A percentile compares a stretch with the other conserved stretches of the same genome.
phyloP scores from a whole-genome alignment of 2,888 invertebrate genomes.

The Andrena hattorfiana region DNA sequence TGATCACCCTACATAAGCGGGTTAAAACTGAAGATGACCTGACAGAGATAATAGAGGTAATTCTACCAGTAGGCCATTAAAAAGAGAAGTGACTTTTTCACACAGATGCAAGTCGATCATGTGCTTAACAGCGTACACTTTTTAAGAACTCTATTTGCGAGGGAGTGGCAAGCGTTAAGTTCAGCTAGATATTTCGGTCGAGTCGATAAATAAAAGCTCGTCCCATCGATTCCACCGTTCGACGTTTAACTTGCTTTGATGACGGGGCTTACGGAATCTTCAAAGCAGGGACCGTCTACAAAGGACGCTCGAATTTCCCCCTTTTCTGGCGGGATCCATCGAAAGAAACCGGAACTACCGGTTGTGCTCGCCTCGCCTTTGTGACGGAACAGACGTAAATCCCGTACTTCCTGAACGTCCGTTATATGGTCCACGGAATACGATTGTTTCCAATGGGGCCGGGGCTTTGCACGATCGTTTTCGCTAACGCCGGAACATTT shows the following conservation, averaged over 20 bases:
- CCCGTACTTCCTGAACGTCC: constrained; percentile 68
- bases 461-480: constrained; percentile 49
- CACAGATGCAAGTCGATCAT: no score
- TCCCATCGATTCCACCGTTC: constrained; percentile 48
- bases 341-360: constrained; percentile 73
- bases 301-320: constrained; percentile 74
- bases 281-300: constrained; percentile 68
- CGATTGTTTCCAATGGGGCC: constrained; percentile 74
- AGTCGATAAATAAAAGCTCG: constrained; percentile 56
- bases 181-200: constrained; percentile 30
- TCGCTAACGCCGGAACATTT: constrained; percentile 57
- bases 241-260: constrained; percentile 62
- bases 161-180: constrained; percentile 1
- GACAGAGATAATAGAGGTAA: no score
- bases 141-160: no score
- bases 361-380: constrained; percentile 67
- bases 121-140: no score
- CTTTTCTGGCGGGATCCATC: constrained; percentile 68
- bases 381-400: constrained; percentile 71
- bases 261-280: constrained; percentile 52
- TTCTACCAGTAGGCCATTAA: no score
- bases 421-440: constrained; percentile 73
- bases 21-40: no score
- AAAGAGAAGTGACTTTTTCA: no score
- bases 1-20: no score